These are phyloP conservation scores for Pollenia amentaria DNA, from an alignment of 2,888 invertebrate genomes.

Conservation along the genomic window DNA sequence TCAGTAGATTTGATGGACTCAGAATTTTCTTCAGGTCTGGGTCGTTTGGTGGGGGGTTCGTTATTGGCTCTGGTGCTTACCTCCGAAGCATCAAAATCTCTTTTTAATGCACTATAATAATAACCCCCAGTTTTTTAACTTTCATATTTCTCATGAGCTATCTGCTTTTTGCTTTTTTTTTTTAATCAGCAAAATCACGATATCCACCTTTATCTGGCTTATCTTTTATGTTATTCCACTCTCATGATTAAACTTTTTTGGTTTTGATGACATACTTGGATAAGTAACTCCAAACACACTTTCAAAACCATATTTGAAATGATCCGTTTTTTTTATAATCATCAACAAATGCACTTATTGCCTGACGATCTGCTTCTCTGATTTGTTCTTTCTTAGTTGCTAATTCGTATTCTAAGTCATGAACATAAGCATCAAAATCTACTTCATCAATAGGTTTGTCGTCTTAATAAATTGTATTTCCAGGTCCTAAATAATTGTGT, in stretches of 20 bases:
- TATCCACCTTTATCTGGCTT: constrained; percentile 6
- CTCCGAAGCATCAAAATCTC: constrained; percentile 39
- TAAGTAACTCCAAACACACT: constrained; percentile 43
- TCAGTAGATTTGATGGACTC: background rate
- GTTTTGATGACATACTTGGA: constrained; percentile 27
- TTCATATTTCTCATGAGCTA: constrained; percentile 20
- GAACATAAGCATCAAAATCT: constrained; percentile 51
- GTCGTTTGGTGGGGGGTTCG: constrained; percentile 49
- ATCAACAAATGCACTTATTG: constrained; percentile 43
- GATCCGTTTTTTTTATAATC: constrained; percentile 38
- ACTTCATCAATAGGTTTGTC: constrained; percentile 57
- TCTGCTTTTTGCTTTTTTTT: constrained; percentile 26
- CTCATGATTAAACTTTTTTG: constrained; percentile 37
- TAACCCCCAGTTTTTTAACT: constrained; percentile 41
- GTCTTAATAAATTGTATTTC: constrained; percentile 52
- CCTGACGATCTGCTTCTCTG: constrained; percentile 36
- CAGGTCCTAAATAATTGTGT: constrained; percentile 57
- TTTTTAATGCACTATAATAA: constrained; percentile 41
- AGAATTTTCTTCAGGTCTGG: constrained; percentile 37
- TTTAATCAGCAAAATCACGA: background rate
- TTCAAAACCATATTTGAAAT: constrained; percentile 48
- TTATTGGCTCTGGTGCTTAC: constrained; percentile 34
- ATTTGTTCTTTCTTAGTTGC: constrained; percentile 64
- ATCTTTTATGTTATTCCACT: constrained; percentile 40
- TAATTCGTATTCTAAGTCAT: constrained; percentile 53